Percentiles rank a stretch among this genome's conserved stretches.
phyloP scores from a whole-genome alignment of 2,888 invertebrate genomes.

The Leucozona laternaria region DNA sequence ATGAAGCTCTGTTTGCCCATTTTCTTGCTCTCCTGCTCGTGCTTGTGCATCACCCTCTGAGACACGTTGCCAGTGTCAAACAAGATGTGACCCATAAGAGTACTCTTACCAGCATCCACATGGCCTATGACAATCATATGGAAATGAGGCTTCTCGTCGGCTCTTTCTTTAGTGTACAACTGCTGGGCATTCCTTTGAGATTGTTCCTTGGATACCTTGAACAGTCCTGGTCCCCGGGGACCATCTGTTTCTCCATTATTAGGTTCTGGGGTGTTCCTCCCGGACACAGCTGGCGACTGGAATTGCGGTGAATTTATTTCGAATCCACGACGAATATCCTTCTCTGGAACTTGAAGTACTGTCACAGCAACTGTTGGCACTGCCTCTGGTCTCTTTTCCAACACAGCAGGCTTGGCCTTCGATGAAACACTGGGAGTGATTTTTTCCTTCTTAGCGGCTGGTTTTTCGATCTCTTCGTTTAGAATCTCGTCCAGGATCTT shows the following conservation, averaged over 20 bases:
- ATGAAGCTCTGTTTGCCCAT: conserved; percentile 98
- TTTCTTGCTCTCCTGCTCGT: conserved; percentile 98
- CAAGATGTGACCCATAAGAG: conserved; percentile 96
- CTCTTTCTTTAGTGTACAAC: conserved; percentile 90
- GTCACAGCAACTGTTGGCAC: conserved; percentile 75
- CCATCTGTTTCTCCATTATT: conserved; percentile 76
- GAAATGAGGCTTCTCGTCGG: conserved; percentile 92
- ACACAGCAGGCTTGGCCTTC: conserved; percentile 80
- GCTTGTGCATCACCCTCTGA: conserved; percentile 96
- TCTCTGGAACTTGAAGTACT: conserved; percentile 76
- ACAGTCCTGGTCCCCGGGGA: conserved; percentile 69
- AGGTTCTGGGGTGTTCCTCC: conserved; percentile 85
- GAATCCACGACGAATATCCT: conserved; percentile 80
- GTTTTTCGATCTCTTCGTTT: conserved; percentile 82
- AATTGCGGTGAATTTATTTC: conserved; percentile 86
- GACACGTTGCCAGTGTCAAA: conserved; percentile 94
- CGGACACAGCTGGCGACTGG: conserved; percentile 88
- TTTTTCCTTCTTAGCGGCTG: conserved; percentile 76
- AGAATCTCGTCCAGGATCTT: conserved; percentile 90
- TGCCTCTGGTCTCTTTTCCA: conserved; percentile 67
- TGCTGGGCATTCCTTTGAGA: conserved; percentile 84
- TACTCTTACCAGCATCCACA: conserved; percentile 87
- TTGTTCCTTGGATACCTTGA: conserved; percentile 81
- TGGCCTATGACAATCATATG: conserved; percentile 98
- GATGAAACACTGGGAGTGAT: conserved; percentile 43